Conservation (phyloP, 2,888 invertebrate species). For the Trachelus iudaicus region DNA sequence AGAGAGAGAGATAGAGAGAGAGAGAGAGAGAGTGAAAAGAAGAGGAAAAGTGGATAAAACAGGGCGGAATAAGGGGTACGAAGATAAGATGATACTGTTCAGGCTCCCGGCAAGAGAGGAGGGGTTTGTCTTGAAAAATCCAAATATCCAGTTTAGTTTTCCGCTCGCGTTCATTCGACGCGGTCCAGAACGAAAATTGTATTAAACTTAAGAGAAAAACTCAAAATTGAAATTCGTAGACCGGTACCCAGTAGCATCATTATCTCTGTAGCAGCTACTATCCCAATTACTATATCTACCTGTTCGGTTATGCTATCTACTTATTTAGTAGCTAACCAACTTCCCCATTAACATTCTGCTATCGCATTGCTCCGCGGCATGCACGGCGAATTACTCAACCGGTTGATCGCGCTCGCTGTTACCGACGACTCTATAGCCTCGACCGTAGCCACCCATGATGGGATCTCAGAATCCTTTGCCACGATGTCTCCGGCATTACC, state of each 20-base stretch:
- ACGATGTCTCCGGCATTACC: background rate
- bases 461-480: background rate
- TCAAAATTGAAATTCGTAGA: no score
- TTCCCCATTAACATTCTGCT: background rate
- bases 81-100: slow-evolving; percentile 21
- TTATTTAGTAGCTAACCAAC: no score
- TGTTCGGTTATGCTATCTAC: no score
- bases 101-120: slow-evolving; percentile 10
- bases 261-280: no score
- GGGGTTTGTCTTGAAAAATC: background rate
- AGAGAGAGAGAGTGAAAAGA: no score
- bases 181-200: no score
- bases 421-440: background rate
- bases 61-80: slow-evolving; percentile 20
- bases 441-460: background rate
- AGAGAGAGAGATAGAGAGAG: no score
- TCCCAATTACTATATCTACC: no score
- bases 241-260: no score
- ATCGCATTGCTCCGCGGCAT: slow-evolving; percentile 1
- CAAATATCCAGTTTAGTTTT: no score
- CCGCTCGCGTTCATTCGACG: no score
- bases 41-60: slow-evolving; percentile 16
- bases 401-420: background rate
- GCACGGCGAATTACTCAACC: slow-evolving; percentile 3
- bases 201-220: no score